A percentile compares a stretch with the other conserved stretches of the same genome.
These are phyloP conservation scores for Bactericera cockerelli DNA, from an alignment of 1,140 invertebrate species.

Conservation along the genomic window DNA sequence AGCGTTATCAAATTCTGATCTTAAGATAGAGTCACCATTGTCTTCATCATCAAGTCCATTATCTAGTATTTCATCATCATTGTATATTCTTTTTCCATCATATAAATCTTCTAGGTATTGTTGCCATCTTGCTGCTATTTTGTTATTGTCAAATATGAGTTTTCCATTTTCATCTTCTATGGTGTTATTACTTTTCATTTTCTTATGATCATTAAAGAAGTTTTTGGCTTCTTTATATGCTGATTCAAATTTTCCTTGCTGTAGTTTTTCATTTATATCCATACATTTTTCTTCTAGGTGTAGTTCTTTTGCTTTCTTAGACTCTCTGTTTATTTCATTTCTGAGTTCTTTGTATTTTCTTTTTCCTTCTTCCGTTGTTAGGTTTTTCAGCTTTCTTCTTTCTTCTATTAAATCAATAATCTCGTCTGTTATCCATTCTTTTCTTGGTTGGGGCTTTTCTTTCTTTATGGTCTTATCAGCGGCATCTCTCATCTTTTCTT, in stretches of 20 bases:
- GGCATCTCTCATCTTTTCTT: not conserved
- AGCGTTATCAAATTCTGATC: conserved; percentile 7
- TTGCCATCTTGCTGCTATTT: not conserved
- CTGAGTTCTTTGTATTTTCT: conserved; percentile 11
- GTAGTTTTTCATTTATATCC: no score
- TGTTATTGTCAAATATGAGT: not conserved
- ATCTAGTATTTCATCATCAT: not conserved
- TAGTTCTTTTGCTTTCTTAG: conserved; percentile 6
- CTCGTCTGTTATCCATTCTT: not conserved
- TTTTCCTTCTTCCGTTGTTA: conserved; percentile 2
- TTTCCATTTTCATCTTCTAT: conserved; percentile 9
- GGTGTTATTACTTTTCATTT: not conserved
- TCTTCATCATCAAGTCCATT: conserved; percentile 9
- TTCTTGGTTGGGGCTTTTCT: not conserved
- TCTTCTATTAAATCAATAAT: conserved; percentile 9
- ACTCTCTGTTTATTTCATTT: conserved; percentile 8
- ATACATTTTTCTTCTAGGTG: not conserved
- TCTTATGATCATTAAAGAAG: not conserved
- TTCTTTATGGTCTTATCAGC: not conserved
- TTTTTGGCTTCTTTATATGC: not conserved
- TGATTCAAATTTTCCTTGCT: not conserved
- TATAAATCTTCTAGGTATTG: conserved; percentile 6
- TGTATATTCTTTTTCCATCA: not conserved
- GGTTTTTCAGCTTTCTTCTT: conserved; percentile 9
- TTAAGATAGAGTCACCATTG: not conserved